These are phyloP conservation scores for Mimachlamys varia DNA, from an alignment of 2,888 invertebrate species.

Conservation along the genomic window DNA sequence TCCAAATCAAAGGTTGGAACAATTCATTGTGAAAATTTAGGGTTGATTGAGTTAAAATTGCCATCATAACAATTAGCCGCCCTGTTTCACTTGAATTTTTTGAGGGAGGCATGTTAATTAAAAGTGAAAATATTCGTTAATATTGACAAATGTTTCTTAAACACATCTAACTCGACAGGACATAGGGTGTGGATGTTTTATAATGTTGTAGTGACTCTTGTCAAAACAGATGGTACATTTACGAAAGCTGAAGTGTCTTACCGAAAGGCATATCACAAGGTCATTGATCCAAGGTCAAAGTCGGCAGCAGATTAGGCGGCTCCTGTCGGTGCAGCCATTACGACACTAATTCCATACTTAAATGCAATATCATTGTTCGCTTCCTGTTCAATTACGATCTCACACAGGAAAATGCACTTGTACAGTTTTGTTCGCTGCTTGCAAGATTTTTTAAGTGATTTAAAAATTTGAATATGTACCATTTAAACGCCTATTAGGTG, in stretches of 20 bases:
- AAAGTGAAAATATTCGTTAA: not conserved
- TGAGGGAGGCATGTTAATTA: not conserved
- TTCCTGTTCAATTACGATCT: not conserved
- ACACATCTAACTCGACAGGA: not conserved
- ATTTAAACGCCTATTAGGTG: constrained; percentile 16
- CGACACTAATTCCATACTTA: not conserved
- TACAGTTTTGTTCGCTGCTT: not conserved
- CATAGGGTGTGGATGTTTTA: not conserved
- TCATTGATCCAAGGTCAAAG: not conserved
- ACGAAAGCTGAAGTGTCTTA: not conserved
- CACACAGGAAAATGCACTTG: constrained; percentile 20
- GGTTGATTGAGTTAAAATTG: no score
- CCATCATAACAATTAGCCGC: no score
- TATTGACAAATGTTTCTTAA: not conserved
- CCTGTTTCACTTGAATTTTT: no score
- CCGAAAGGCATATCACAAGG: not conserved
- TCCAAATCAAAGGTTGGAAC: no score
- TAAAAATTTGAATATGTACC: constrained; percentile 7
- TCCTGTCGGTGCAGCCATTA: not conserved
- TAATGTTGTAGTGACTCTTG: no score
- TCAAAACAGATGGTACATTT: not conserved
- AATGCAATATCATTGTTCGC: not conserved
- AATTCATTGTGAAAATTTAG: no score
- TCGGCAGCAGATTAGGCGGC: not conserved
- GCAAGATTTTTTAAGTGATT: constrained; percentile 8